Percentiles rank a stretch among this genome's conserved stretches.
phyloP scores from a whole-genome alignment of 2,113 vertebrate genomes.

The Bos javanicus region DNA sequence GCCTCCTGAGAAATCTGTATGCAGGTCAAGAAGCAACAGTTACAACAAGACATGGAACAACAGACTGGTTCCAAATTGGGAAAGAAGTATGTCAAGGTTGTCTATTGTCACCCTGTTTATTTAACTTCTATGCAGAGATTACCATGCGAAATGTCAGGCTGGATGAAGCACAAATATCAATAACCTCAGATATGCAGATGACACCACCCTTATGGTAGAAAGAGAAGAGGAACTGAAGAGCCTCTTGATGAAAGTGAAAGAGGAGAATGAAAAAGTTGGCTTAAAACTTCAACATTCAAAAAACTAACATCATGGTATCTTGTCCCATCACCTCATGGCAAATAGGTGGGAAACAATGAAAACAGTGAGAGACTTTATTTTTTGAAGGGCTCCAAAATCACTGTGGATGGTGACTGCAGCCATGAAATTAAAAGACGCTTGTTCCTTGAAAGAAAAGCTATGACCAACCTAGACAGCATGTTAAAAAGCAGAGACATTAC shows the following conservation, averaged over 20 bases:
- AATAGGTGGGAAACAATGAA: neutral
- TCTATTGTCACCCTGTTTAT: neutral
- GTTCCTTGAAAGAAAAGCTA: neutral
- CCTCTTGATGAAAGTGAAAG: neutral
- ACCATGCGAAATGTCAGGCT: neutral
- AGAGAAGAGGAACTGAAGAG: neutral
- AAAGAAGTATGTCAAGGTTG: neutral
- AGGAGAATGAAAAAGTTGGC: neutral
- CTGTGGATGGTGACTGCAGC: neutral
- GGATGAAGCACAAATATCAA: neutral
- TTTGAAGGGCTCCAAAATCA: neutral
- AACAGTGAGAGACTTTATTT: neutral
- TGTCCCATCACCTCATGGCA: neutral
- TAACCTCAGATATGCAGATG: neutral
- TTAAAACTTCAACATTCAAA: neutral
- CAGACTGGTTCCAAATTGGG: neutral
- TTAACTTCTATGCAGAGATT: neutral
- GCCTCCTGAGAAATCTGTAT: neutral
- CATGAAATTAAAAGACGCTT: neutral
- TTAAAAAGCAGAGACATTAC: neutral
- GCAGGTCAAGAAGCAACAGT: neutral
- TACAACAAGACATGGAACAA: neutral
- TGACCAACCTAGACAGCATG: neutral
- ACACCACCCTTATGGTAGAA: neutral
- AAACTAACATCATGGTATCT: neutral